phyloP scores from a whole-genome alignment of 2,888 invertebrate species.

The Philaethria dido region DNA sequence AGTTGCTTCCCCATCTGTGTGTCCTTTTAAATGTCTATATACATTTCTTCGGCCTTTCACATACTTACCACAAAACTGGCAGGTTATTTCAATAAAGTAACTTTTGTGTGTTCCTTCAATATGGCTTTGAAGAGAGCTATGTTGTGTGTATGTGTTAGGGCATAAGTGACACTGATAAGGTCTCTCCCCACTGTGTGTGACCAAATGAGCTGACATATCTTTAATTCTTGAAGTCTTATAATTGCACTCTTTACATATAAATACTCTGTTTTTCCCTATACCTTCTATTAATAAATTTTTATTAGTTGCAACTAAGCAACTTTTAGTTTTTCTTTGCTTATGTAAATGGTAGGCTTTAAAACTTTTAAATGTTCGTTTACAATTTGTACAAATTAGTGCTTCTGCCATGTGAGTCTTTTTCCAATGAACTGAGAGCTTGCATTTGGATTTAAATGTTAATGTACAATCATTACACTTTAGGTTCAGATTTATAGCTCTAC shows the following conservation, averaged over 20 bases:
- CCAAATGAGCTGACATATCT: slow-evolving; percentile 59
- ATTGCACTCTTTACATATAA: slow-evolving; percentile 60
- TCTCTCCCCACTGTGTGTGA: slow-evolving; percentile 63
- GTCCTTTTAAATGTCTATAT: slow-evolving; percentile 60
- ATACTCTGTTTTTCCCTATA: slow-evolving; percentile 55
- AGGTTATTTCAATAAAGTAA: slow-evolving; percentile 57
- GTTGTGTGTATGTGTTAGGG: slow-evolving; percentile 59
- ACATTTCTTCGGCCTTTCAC: slow-evolving; percentile 58
- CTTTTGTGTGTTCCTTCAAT: slow-evolving; percentile 60
- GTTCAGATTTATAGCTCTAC: slow-evolving; percentile 52
- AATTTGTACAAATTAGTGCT: slow-evolving; percentile 51
- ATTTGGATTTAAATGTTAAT: slow-evolving; percentile 56
- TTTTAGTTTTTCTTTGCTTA: slow-evolving; percentile 46
- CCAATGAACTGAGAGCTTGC: slow-evolving; percentile 61
- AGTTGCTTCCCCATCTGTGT: slow-evolving; percentile 48
- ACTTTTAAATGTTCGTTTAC: slow-evolving; percentile 57
- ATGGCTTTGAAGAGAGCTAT: slow-evolving; percentile 60
- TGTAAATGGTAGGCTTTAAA: slow-evolving; percentile 57
- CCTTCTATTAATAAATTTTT: slow-evolving; percentile 55
- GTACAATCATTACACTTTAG: slow-evolving; percentile 62
- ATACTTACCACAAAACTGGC: slow-evolving; percentile 66
- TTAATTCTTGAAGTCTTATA: slow-evolving; percentile 59
- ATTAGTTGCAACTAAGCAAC: slow-evolving; percentile 50
- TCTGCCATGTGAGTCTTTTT: slow-evolving; percentile 52
- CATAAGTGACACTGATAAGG: slow-evolving; percentile 63